Percentiles rank a stretch among this genome's conserved stretches.
Evolutionary conservation across 2,888 invertebrate genomes (phyloP).

Genomic region (Trisateles emortualis): DNA sequence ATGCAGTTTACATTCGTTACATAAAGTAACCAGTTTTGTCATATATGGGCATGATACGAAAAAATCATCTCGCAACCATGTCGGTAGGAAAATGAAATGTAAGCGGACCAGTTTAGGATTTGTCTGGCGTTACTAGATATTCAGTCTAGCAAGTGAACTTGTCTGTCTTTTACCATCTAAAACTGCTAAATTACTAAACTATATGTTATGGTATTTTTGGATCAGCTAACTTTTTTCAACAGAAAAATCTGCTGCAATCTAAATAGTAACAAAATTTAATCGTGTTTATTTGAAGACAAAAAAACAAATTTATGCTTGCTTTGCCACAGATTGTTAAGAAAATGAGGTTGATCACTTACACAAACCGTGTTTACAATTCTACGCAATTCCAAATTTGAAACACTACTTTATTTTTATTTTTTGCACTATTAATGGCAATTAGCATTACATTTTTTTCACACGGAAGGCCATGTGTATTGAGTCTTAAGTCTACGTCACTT

Average conservation of each 20-base stretch:
- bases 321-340: too few relatives aligned
- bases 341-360: not conserved
- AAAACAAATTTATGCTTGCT: too few relatives aligned
- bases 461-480: slow-evolving; percentile 64
- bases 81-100: slow-evolving; percentile 37
- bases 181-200: too few relatives aligned
- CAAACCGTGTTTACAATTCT: not conserved
- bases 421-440: slow-evolving; percentile 17
- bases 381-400: slow-evolving; percentile 5
- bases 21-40: slow-evolving; percentile 20
- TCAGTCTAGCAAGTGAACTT: too few relatives aligned
- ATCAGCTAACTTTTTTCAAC: too few relatives aligned
- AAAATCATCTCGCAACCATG: slow-evolving; percentile 27
- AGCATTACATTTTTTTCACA: slow-evolving; percentile 18
- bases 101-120: slow-evolving; percentile 21
- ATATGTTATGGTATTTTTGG: too few relatives aligned
- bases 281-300: too few relatives aligned
- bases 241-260: too few relatives aligned
- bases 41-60: slow-evolving; percentile 31
- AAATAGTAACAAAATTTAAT: too few relatives aligned
- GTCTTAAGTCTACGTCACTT: slow-evolving; percentile 71
- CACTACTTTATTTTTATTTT: slow-evolving; percentile 5
- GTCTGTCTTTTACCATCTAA: too few relatives aligned
- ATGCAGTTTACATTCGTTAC: not conserved
- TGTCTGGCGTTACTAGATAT: too few relatives aligned